Evolutionary conservation across 2,113 vertebrate genomes (phyloP).

Genomic region (Orthonyx spaldingii): DNA sequence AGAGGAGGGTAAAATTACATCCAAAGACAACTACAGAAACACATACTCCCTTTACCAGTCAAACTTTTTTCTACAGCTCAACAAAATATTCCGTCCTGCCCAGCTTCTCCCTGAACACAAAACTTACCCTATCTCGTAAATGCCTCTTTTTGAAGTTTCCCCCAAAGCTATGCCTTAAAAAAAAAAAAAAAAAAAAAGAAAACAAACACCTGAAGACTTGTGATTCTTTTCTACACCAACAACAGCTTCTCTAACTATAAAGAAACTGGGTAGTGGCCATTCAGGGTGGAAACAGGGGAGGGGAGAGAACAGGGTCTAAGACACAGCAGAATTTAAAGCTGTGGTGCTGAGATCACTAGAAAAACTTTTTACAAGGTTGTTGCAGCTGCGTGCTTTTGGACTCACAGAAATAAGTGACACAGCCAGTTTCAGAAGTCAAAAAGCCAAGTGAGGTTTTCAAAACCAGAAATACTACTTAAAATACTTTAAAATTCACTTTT

Average conservation of each 20-base stretch:
- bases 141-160: not conserved
- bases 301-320: not conserved
- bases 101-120: not conserved
- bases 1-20: not conserved
- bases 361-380: not conserved
- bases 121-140: not conserved
- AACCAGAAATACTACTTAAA: not conserved
- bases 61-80: not conserved
- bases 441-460: not conserved
- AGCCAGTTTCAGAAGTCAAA: not conserved
- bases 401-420: not conserved
- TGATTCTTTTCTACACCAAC: not conserved
- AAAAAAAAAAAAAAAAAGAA: not conserved
- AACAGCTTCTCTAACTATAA: not conserved
- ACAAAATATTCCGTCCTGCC: not conserved
- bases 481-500: not conserved
- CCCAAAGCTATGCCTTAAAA: not conserved
- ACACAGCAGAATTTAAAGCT: not conserved
- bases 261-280: not conserved
- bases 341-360: not conserved
- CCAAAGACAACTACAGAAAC: not conserved
- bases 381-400: not conserved
- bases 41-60: not conserved
- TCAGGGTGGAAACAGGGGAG: not conserved
- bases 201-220: not conserved